Conservation (phyloP, 53 echinoderm and acorn worm species). For the Holothuria scabra region DNA sequence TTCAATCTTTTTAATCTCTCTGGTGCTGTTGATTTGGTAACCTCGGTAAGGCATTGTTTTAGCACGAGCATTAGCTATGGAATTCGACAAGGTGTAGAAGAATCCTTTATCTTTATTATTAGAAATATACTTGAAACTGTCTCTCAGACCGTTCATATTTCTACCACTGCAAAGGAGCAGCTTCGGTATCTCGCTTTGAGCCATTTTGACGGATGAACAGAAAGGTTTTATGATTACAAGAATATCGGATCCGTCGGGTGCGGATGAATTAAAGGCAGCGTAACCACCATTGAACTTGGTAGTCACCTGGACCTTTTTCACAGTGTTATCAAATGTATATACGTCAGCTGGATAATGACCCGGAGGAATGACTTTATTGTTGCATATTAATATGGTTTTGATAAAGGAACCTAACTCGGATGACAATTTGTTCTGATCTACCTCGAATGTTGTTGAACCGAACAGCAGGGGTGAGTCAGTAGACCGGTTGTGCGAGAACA, state of each 20-base stretch:
- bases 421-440: constrained; percentile 71
- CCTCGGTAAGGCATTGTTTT: constrained; percentile 66
- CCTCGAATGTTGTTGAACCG: constrained; percentile 76
- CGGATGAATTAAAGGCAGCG: constrained; percentile 70
- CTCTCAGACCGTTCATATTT: constrained; percentile 55
- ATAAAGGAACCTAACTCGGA: constrained; percentile 72
- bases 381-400: constrained; percentile 54
- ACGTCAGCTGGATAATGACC: constrained; percentile 59
- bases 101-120: constrained; percentile 45
- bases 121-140: constrained; percentile 47
- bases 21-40: constrained; percentile 25
- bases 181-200: constrained; percentile 8
- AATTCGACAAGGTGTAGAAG: constrained; percentile 53
- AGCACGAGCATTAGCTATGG: constrained; percentile 54
- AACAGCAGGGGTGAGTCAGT: constrained; percentile 62
- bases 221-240: constrained; percentile 66
- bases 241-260: constrained; percentile 74
- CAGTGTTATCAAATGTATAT: constrained; percentile 60
- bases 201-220: constrained; percentile 9
- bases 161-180: constrained; percentile 60
- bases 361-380: constrained; percentile 69
- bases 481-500: constrained; percentile 67
- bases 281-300: constrained; percentile 59
- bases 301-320: constrained; percentile 65
- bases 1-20: constrained; percentile 50